Evolutionary conservation across 92 coral and sea anemone species (phyloP).

Genomic region (Heliopora coerulea): DNA sequence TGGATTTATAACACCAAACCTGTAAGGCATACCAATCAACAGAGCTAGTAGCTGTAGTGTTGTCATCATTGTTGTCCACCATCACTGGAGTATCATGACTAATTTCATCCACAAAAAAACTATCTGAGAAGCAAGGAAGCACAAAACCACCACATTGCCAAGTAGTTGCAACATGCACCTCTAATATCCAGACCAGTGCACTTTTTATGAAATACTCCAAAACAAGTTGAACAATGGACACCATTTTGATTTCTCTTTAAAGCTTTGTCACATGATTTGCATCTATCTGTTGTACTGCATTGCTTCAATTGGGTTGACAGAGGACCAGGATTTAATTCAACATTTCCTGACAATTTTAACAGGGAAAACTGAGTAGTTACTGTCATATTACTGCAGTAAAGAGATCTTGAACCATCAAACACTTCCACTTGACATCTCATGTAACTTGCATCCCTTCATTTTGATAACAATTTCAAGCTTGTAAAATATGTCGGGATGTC

Average conservation of each 20-base stretch:
- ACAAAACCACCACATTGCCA: constrained; percentile 31
- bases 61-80: neutral
- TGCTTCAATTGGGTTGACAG: no score
- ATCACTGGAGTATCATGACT: constrained; percentile 6
- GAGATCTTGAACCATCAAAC: constrained; percentile 18
- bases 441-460: no score
- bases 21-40: constrained; percentile 4
- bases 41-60: neutral
- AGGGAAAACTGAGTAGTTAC: constrained; percentile 48
- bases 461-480: no score
- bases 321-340: no score
- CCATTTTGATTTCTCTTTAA: constrained; percentile 42
- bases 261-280: constrained; percentile 26
- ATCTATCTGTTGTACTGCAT: constrained; percentile 15
- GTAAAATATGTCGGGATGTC: no score
- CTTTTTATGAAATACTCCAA: constrained; percentile 32
- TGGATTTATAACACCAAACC: constrained; percentile 53
- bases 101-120: constrained; percentile 27
- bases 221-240: constrained; percentile 41
- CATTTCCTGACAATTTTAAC: neutral
- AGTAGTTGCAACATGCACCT: constrained; percentile 16
- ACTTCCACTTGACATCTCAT: neutral
- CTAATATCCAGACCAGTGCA: constrained; percentile 39
- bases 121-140: constrained; percentile 41
- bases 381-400: constrained; percentile 38